Percentiles rank a stretch among this genome's conserved stretches.
phyloP scores from a whole-genome alignment of 2,113 vertebrate species.

The Nannospalax galili region DNA sequence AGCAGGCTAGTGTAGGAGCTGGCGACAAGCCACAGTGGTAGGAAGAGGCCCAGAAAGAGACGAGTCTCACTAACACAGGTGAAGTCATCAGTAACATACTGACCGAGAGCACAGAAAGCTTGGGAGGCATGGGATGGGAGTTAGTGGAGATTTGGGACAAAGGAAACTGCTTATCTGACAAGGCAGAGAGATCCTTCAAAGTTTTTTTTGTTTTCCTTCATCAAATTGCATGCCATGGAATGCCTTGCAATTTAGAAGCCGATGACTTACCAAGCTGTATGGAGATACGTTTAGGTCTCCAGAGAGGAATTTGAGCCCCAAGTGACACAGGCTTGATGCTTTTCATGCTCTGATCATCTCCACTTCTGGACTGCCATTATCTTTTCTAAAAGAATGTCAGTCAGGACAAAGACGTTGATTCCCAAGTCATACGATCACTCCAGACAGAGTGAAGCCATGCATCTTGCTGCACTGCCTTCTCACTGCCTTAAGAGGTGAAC shows the following conservation, averaged over 20 bases:
- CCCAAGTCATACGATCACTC: background rate
- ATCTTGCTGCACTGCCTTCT: background rate
- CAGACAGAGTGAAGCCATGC: background rate
- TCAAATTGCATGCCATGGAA: background rate
- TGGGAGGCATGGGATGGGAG: too few relatives aligned
- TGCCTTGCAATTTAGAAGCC: background rate
- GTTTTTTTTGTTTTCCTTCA: conserved; percentile 1
- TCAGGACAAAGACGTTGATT: conserved; percentile 17
- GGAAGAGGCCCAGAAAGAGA: background rate
- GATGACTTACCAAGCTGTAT: background rate
- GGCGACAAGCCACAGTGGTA: background rate
- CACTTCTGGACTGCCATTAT: background rate
- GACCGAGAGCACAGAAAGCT: background rate
- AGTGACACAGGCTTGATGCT: background rate
- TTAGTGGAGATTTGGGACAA: background rate
- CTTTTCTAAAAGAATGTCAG: conserved; percentile 21
- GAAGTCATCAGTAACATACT: background rate
- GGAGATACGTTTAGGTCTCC: background rate
- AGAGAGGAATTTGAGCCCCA: background rate
- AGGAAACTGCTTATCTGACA: background rate
- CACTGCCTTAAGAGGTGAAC: background rate
- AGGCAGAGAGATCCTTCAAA: background rate
- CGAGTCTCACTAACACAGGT: background rate
- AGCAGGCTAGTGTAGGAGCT: background rate
- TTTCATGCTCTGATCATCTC: background rate